These are phyloP conservation scores for Dugesia japonica DNA, from an alignment of 2,888 invertebrate species.

Conservation along the genomic window DNA sequence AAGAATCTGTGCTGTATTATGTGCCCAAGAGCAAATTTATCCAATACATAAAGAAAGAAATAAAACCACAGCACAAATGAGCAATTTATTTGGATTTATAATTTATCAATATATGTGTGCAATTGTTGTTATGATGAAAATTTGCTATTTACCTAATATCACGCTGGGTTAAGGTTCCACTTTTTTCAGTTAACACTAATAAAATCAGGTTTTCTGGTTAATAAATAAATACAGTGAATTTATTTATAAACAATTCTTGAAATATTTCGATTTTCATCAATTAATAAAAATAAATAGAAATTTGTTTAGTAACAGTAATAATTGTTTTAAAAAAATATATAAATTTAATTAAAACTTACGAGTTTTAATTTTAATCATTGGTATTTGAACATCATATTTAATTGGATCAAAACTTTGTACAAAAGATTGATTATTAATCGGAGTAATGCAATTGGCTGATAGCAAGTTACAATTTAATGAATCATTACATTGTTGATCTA, in stretches of 20 bases:
- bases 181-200: not conserved
- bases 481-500: not conserved
- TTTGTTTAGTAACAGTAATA: too few relatives aligned
- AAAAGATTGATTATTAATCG: not conserved
- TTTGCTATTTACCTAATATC: constrained; percentile 9
- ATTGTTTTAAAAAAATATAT: not conserved
- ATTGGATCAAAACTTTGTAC: not conserved
- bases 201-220: not conserved
- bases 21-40: constrained; percentile 15
- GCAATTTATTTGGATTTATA: not conserved
- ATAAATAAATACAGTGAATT: not conserved
- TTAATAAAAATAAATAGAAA: too few relatives aligned
- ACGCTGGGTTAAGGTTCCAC: not conserved
- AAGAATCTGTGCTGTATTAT: not conserved
- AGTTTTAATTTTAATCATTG: constrained; percentile 1
- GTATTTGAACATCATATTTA: constrained; percentile 20
- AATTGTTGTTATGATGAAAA: not conserved
- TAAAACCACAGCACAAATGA: not conserved
- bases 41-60: not conserved
- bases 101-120: not conserved
- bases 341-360: not conserved
- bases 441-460: not conserved
- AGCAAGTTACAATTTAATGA: not conserved
- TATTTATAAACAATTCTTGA: not conserved
- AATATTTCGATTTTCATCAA: not conserved